Evolutionary conservation across 2,888 invertebrate species (phyloP).

Genomic region (Stomorhina lunata): DNA sequence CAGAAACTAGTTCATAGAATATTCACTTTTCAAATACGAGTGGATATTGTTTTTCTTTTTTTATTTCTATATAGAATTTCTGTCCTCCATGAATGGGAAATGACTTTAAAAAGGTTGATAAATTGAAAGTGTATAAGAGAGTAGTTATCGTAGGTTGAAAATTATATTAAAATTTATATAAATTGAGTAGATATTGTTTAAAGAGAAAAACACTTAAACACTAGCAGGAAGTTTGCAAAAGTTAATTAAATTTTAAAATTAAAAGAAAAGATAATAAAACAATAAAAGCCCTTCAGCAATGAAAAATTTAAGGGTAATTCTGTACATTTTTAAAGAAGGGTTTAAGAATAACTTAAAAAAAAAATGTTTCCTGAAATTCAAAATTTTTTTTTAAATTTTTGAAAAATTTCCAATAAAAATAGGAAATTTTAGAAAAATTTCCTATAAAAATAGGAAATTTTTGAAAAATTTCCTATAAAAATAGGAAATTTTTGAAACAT

Average conservation of each 20-base stretch:
- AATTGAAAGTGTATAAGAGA: constrained; percentile 29
- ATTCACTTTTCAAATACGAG: constrained; percentile 48
- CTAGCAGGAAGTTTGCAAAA: neutral
- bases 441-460: no score
- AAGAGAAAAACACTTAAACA: neutral
- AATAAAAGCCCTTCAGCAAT: no score
- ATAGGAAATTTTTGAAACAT: no score
- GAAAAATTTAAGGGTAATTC: no score
- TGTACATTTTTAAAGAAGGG: no score
- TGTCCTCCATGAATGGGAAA: neutral
- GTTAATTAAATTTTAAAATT: neutral
- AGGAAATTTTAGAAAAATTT: no score
- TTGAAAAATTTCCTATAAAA: no score
- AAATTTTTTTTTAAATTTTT: no score
- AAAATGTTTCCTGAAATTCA: no score
- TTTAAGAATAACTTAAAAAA: no score
- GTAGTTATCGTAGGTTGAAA: neutral
- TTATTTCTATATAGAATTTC: neutral
- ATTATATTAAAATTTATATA: constrained; percentile 12
- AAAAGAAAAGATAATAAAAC: neutral
- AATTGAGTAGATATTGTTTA: neutral
- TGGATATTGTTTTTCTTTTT: constrained; percentile 15
- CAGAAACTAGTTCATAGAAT: constrained; percentile 54
- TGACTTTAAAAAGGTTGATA: constrained; percentile 34
- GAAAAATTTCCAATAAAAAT: no score